These are phyloP conservation scores for Equus przewalskii DNA, from an alignment of 2,113 vertebrate species.

Conservation along the genomic window DNA sequence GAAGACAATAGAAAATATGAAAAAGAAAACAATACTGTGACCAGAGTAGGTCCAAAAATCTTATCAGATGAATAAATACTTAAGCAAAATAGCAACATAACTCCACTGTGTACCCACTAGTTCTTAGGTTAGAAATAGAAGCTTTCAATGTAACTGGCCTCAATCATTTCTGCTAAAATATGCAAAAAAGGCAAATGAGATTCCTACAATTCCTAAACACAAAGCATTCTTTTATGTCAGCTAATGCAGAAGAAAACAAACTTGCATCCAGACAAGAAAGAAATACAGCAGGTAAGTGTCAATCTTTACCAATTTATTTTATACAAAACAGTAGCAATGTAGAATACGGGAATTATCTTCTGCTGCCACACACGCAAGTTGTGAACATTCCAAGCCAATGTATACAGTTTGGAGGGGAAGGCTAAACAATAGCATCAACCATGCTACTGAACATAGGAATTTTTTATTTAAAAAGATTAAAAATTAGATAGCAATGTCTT, in stretches of 20 bases:
- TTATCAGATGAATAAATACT: background rate
- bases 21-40: background rate
- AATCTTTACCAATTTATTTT: constrained; percentile 91
- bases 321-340: constrained; percentile 90
- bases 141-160: background rate
- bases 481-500: constrained; percentile 89
- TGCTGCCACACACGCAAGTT: constrained; percentile 85
- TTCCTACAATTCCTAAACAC: background rate
- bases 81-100: constrained; percentile 61
- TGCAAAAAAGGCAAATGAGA: background rate
- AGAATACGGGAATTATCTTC: constrained; percentile 89
- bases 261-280: constrained; percentile 72
- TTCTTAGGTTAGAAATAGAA: background rate
- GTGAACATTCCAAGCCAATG: constrained; percentile 90
- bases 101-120: background rate
- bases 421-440: constrained; percentile 88
- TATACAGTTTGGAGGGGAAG: constrained; percentile 85
- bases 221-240: constrained; percentile 9
- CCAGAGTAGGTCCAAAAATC: background rate
- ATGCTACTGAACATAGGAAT: constrained; percentile 87
- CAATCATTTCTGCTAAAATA: background rate
- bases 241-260: constrained; percentile 28
- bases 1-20: background rate
- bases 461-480: constrained; percentile 88
- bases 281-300: constrained; percentile 76